Evolutionary conservation across 2,113 vertebrate genomes (phyloP).

Genomic region (Bombycilla garrulus): DNA sequence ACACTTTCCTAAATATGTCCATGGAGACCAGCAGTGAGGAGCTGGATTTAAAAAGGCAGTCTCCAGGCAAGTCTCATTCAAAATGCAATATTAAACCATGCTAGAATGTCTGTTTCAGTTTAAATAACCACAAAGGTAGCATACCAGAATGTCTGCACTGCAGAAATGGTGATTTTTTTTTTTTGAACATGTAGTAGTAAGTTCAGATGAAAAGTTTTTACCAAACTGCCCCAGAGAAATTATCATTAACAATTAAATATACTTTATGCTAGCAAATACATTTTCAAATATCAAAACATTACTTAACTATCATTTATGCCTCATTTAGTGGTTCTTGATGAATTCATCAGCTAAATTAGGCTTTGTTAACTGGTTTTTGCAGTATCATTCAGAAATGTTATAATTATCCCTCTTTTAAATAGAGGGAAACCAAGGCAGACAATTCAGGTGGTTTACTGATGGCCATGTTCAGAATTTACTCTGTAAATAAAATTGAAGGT

Average conservation of each 20-base stretch:
- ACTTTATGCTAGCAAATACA: not conserved
- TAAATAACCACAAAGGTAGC: not conserved
- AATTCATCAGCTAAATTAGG: not conserved
- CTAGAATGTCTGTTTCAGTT: not conserved
- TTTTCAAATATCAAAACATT: not conserved
- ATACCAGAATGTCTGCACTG: not conserved
- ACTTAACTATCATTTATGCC: not conserved
- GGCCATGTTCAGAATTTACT: not conserved
- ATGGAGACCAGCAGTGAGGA: no score
- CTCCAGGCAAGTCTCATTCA: not conserved
- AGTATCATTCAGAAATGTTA: not conserved
- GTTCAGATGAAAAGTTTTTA: not conserved
- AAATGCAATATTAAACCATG: not conserved
- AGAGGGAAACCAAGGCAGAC: not conserved
- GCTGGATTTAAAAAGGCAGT: no score
- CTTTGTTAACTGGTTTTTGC: not conserved
- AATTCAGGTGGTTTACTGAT: not conserved
- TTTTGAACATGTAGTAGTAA: not conserved
- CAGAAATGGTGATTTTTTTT: not conserved
- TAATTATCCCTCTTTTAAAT: not conserved
- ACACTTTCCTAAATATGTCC: no score
- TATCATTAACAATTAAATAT: not conserved
- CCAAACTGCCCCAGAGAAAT: not conserved
- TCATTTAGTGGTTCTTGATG: not conserved
- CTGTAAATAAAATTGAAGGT: not conserved